Percentiles rank a stretch among this genome's conserved stretches.
Evolutionary conservation across 2,888 invertebrate species (phyloP).

Genomic region (Volucella zonaria): DNA sequence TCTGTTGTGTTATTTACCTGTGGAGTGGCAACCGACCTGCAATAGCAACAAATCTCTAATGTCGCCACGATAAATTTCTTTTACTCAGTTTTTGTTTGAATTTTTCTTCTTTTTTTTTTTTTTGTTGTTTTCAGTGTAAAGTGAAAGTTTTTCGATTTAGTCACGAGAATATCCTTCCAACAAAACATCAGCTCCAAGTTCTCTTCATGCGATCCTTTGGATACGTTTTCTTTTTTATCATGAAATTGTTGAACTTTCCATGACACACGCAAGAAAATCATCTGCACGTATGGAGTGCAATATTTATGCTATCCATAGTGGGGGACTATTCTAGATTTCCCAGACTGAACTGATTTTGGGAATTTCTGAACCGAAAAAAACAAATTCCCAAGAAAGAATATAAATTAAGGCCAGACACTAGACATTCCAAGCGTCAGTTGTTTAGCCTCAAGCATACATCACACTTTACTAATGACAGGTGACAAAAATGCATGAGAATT

Average conservation of each 20-base stretch:
- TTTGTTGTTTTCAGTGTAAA: slow-evolving; percentile 11
- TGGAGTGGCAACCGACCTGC: slow-evolving; percentile 38
- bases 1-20: slow-evolving; percentile 58
- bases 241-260: slow-evolving; percentile 46
- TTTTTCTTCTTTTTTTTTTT: background rate
- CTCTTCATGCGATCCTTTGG: slow-evolving; percentile 33
- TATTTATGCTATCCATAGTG: background rate
- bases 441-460: no score
- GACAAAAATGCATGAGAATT: no score
- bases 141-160: slow-evolving; percentile 74
- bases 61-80: slow-evolving; percentile 48
- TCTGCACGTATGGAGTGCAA: slow-evolving; percentile 23
- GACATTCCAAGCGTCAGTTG: no score
- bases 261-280: slow-evolving; percentile 53
- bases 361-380: no score
- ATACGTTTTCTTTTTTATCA: slow-evolving; percentile 11
- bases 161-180: slow-evolving; percentile 65
- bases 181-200: slow-evolving; percentile 42
- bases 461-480: no score
- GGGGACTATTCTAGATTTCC: no score
- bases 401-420: no score
- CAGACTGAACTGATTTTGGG: background rate
- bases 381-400: no score
- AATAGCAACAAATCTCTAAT: slow-evolving; percentile 59
- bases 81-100: background rate